A percentile compares a stretch with the other conserved stretches of the same genome.
Evolutionary conservation across 2,797 vertebrate genomes (phyloP).

Genomic region (Protonibea diacanthus): DNA sequence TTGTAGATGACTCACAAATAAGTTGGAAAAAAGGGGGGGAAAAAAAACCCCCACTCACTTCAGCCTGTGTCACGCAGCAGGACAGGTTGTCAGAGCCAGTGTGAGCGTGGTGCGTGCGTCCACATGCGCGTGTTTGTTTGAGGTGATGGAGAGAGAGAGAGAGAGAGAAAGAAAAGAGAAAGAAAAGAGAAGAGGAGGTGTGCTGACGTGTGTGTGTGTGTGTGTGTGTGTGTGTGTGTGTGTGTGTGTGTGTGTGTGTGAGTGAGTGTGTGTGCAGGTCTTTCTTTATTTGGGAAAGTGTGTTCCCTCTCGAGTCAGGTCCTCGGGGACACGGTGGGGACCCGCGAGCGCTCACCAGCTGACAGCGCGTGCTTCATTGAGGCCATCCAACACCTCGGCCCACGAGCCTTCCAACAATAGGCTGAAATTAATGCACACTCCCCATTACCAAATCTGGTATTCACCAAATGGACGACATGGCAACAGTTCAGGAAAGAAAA

Average conservation of each 20-base stretch:
- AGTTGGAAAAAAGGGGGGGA: not conserved
- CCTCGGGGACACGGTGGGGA: slow-evolving; percentile 91
- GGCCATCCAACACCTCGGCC: slow-evolving; percentile 91
- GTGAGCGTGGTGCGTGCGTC: slow-evolving; percentile 28
- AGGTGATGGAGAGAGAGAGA: slow-evolving; percentile 29
- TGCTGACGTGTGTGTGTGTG: slow-evolving; percentile 29
- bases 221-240: slow-evolving; percentile 11
- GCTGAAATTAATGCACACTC: slow-evolving; percentile 89
- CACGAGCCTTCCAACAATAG: slow-evolving; percentile 87
- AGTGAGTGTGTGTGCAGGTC: slow-evolving; percentile 14
- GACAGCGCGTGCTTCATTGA: slow-evolving; percentile 95
- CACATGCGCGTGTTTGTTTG: slow-evolving; percentile 38
- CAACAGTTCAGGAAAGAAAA: slow-evolving; percentile 33
- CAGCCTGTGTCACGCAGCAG: slow-evolving; percentile 24
- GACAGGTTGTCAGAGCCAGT: slow-evolving; percentile 16
- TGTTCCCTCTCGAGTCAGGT: slow-evolving; percentile 83
- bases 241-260: slow-evolving; percentile 6
- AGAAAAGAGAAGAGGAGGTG: slow-evolving; percentile 30
- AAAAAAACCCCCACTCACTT: not conserved
- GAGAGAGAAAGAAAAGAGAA: slow-evolving; percentile 33
- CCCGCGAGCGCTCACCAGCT: slow-evolving; percentile 97
- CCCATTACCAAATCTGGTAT: slow-evolving; percentile 67
- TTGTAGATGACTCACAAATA: slow-evolving; percentile 14
- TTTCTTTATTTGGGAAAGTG: slow-evolving; percentile 79
- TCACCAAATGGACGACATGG: slow-evolving; percentile 54